Conservation (phyloP, 2,888 invertebrate species). For the Autographa pulchrina region DNA sequence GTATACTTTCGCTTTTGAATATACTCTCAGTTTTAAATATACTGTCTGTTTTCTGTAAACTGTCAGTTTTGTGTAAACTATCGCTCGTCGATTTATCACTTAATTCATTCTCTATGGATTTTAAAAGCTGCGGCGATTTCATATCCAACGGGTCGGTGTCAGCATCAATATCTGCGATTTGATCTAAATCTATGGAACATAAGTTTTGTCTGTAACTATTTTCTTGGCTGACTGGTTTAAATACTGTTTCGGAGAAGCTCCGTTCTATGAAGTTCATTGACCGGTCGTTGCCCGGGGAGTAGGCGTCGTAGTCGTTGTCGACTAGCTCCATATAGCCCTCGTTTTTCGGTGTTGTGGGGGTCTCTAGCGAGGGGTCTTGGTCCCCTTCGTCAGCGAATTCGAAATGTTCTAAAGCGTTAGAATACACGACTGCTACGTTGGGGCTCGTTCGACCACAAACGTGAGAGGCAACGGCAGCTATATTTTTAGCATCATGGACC, state of each 20-base stretch:
- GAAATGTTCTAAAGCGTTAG: constrained; percentile 93
- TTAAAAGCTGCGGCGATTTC: constrained; percentile 62
- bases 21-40: constrained; percentile 25
- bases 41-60: constrained; percentile 23
- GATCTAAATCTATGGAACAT: constrained; percentile 45
- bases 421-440: constrained; percentile 73
- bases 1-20: constrained; percentile 49
- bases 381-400: constrained; percentile 97
- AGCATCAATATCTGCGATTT: constrained; percentile 53
- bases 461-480: constrained; percentile 78
- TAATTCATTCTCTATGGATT: constrained; percentile 65
- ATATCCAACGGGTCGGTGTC: constrained; percentile 55
- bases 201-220: constrained; percentile 52
- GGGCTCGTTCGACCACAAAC: constrained; percentile 83
- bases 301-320: constrained; percentile 81
- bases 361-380: constrained; percentile 93
- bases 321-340: constrained; percentile 84
- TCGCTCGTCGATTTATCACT: constrained; percentile 64
- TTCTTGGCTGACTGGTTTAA: constrained; percentile 70
- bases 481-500: constrained; percentile 82
- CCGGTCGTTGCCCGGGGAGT: constrained; percentile 82
- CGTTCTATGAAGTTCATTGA: constrained; percentile 90
- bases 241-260: constrained; percentile 79
- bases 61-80: constrained; percentile 46
- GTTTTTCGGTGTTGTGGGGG: constrained; percentile 74